These are phyloP conservation scores for Coenonympha glycerion DNA, from an alignment of 2,888 invertebrate species.

Conservation along the genomic window DNA sequence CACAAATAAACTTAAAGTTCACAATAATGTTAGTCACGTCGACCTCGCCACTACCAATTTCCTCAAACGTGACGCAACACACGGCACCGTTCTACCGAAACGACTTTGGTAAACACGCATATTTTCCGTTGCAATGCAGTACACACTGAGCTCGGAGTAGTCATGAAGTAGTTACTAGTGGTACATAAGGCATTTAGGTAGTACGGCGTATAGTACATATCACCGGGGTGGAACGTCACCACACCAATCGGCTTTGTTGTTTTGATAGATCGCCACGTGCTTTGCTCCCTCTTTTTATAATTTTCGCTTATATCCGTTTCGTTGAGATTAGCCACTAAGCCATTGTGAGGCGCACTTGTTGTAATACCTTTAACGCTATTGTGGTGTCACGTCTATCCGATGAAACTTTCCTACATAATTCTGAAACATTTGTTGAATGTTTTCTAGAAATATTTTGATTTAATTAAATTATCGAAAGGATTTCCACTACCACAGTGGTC, in stretches of 20 bases:
- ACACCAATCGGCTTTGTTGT: constrained; percentile 75
- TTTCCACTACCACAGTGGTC: no score
- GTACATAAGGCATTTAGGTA: constrained; percentile 77
- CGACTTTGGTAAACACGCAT: constrained; percentile 77
- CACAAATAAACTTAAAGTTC: constrained; percentile 55
- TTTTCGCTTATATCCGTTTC: constrained; percentile 30
- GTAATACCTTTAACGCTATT: not conserved
- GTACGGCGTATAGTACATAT: constrained; percentile 75
- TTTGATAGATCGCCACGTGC: constrained; percentile 73
- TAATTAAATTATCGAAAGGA: not conserved
- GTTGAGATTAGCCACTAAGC: constrained; percentile 24
- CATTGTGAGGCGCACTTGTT: constrained; percentile 13
- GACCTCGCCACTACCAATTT: constrained; percentile 76
- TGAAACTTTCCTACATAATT: not conserved
- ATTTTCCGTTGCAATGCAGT: constrained; percentile 77
- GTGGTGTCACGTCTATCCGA: not conserved
- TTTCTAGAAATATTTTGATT: not conserved
- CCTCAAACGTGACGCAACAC: constrained; percentile 75
- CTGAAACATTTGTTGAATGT: not conserved
- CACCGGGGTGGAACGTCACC: constrained; percentile 75
- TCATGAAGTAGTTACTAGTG: constrained; percentile 76
- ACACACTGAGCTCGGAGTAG: constrained; percentile 77
- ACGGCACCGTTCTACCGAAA: constrained; percentile 76
- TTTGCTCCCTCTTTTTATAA: constrained; percentile 58
- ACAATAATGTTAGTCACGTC: constrained; percentile 71